These are phyloP conservation scores for Coleophora flavipennella DNA, from an alignment of 2,888 invertebrate species.

Conservation along the genomic window DNA sequence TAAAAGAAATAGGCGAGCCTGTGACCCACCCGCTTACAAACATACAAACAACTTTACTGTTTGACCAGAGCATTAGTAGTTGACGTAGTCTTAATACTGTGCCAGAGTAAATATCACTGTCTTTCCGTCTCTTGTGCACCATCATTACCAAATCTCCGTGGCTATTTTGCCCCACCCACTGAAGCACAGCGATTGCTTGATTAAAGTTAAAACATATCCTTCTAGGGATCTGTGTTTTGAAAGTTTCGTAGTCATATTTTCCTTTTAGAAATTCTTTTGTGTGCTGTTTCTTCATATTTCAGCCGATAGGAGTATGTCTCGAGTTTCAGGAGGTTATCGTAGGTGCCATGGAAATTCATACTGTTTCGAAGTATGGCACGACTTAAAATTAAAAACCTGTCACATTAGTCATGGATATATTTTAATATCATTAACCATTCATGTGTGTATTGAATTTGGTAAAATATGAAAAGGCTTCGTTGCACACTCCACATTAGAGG, in stretches of 20 bases:
- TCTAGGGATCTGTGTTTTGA: constrained; percentile 39
- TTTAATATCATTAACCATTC: constrained; percentile 55
- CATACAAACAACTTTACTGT: too few relatives aligned
- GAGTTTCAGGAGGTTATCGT: too few relatives aligned
- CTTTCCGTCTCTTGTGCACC: too few relatives aligned
- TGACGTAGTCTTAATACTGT: too few relatives aligned
- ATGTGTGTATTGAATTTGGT: constrained; percentile 59
- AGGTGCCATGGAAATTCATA: constrained; percentile 34
- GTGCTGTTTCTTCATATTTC: constrained; percentile 37
- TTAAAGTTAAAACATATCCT: too few relatives aligned
- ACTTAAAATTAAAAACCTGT: constrained; percentile 52
- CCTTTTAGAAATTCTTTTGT: constrained; percentile 44
- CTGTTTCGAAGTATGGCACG: constrained; percentile 46
- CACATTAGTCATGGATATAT: constrained; percentile 54
- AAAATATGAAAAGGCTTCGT: constrained; percentile 45
- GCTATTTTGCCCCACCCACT: too few relatives aligned
- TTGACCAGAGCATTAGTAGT: too few relatives aligned
- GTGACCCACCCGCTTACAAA: too few relatives aligned
- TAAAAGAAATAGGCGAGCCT: too few relatives aligned
- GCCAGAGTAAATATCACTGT: too few relatives aligned
- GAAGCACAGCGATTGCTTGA: too few relatives aligned
- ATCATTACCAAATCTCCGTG: too few relatives aligned
- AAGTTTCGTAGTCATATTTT: constrained; percentile 39
- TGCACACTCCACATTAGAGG: constrained; percentile 46
- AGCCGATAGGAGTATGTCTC: constrained; percentile 37